Evolutionary conservation across 1,140 invertebrate species (phyloP).

Genomic region (Lysiphlebus fabarum): DNA sequence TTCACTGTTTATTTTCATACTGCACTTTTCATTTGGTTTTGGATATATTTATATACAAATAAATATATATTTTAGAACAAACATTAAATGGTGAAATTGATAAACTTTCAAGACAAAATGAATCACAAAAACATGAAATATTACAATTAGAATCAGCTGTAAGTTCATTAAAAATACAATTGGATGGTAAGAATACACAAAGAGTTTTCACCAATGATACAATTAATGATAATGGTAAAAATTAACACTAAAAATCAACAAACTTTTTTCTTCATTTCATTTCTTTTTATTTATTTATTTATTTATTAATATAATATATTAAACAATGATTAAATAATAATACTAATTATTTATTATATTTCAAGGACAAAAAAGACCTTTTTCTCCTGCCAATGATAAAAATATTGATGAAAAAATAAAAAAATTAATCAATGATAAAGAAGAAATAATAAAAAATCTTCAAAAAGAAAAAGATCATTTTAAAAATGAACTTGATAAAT

Average conservation of each 20-base stretch:
- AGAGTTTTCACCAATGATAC: conserved; percentile 5
- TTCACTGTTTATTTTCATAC: background rate
- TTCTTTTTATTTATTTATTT: conserved; percentile 6
- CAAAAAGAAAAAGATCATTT: conserved; percentile 57
- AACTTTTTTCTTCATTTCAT: conserved; percentile 18
- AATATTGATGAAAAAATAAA: conserved; percentile 11
- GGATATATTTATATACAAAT: background rate
- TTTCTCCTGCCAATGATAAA: conserved; percentile 17
- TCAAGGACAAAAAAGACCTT: conserved; percentile 17
- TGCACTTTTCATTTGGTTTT: background rate
- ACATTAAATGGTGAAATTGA: conserved; percentile 55
- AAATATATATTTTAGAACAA: conserved; percentile 49
- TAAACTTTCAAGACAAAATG: conserved; percentile 45
- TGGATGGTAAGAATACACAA: conserved; percentile 2
- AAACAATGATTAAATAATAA: background rate
- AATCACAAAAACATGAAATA: conserved; percentile 48
- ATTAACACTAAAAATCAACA: conserved; percentile 28
- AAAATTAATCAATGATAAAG: conserved; percentile 31
- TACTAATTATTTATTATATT: conserved; percentile 9
- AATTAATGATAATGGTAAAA: conserved; percentile 28
- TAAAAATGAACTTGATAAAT: conserved; percentile 52
- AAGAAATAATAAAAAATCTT: conserved; percentile 37
- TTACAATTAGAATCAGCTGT: conserved; percentile 46
- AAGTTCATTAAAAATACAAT: conserved; percentile 33
- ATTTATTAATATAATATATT: conserved; percentile 10